Evolutionary conservation across 2,113 vertebrate genomes (phyloP).

Genomic region (Lycocorax pyrrhopterus): DNA sequence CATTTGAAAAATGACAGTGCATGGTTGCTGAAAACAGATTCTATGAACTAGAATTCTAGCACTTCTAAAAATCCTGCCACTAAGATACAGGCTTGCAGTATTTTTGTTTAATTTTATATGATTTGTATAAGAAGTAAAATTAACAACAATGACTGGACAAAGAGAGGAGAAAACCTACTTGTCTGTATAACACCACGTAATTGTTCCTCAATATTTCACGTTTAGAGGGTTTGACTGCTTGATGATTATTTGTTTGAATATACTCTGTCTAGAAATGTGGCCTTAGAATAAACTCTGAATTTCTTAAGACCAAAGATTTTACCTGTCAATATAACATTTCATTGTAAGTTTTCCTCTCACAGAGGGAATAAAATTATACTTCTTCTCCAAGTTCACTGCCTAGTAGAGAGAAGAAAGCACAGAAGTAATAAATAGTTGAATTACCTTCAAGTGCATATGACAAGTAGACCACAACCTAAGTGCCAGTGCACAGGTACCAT

Average conservation of each 20-base stretch:
- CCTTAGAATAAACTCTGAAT: constrained; percentile 55
- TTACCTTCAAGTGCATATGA: constrained; percentile 67
- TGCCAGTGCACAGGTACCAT: constrained; percentile 13
- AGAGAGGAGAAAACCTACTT: constrained; percentile 36
- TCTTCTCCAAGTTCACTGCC: constrained; percentile 57
- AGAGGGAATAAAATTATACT: constrained; percentile 34
- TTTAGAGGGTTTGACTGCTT: constrained; percentile 33
- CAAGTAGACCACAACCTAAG: constrained; percentile 57
- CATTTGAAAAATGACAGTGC: constrained; percentile 7
- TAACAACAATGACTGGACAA: constrained; percentile 48
- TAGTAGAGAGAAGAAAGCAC: constrained; percentile 54
- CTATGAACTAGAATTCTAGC: background rate
- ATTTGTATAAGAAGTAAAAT: constrained; percentile 62
- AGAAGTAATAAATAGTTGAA: constrained; percentile 71
- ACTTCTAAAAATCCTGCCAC: background rate
- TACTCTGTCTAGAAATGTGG: constrained; percentile 43
- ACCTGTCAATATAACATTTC: constrained; percentile 21
- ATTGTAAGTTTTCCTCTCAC: background rate
- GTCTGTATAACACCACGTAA: constrained; percentile 42
- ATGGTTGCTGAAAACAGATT: background rate
- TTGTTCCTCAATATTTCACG: constrained; percentile 59
- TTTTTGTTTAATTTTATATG: constrained; percentile 63
- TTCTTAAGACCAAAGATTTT: constrained; percentile 59
- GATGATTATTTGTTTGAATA: constrained; percentile 61
- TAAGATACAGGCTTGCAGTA: constrained; percentile 14